Base-by-base conservation (phyloP, 2,797 vertebrate species). In the Passerculus sandwichensis region DNA sequence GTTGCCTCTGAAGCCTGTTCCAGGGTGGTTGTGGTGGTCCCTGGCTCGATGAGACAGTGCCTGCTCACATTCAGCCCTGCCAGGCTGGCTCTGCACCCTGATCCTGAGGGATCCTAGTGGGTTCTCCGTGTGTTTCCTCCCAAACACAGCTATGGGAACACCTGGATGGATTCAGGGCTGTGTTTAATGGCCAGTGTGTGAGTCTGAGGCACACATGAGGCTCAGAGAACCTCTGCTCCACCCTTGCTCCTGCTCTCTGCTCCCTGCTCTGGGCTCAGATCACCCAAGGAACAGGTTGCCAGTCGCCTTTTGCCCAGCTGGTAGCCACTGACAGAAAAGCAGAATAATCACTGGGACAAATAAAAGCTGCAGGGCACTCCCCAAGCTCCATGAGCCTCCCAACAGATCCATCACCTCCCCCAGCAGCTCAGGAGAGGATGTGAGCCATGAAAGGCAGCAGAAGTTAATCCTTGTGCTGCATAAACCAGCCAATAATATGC, bases 401-500 rank as follows among this genome's bases (percentile, higher is more conserved):
- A 51, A 71, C 56, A 84, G 82, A 92, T 91, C 71, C 87, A 93
- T 96, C 93, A 82, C 67, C 65, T 96, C 56, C 90, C 79, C 42
- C 80, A 42, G 71, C 14, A 14, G 84, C 92, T 88, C 32, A 1
- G 74, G 64, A 86, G 76, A 60, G 77, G 67, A 84, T 20, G 53
- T 20, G 71, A 94, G 85, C 86, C 79, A 92, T 48, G 26, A 85
- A 88, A 93, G 72, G 78, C 56, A 60, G 66, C 50, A 54, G 69
- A 80, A 73, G 65, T 60, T 51, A 85, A 92, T 92, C 88, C 13
- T 15, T 34, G 76, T 45, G 80, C 61, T 65, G 36, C 16, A 74
- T 17, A 91, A 94, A 95, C 16, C 85, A 94, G 60, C 76, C 74
- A 77, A 78, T 92, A 94, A 96, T 86, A 96, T 95, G 94, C 88